phyloP scores from a whole-genome alignment of 2,888 invertebrate genomes.

The Patella depressa region DNA sequence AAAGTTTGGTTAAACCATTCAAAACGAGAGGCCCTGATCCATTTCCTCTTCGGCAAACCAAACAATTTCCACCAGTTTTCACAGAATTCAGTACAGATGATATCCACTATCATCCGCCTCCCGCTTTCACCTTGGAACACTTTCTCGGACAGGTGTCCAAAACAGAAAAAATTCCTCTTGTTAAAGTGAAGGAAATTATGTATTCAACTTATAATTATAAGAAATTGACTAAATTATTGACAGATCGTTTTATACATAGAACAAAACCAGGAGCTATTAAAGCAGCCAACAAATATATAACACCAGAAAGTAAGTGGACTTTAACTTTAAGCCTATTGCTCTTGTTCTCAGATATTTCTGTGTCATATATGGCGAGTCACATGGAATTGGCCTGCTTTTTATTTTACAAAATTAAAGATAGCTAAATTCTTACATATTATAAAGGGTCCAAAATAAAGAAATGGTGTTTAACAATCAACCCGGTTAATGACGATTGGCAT shows the following conservation, averaged over 20 bases:
- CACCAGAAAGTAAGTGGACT: slow-evolving; percentile 46
- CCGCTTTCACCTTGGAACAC: slow-evolving; percentile 64
- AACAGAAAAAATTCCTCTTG: slow-evolving; percentile 49
- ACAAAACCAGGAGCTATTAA: slow-evolving; percentile 27
- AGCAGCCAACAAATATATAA: slow-evolving; percentile 41
- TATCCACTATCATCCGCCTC: slow-evolving; percentile 53
- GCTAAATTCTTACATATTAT: too few relatives aligned
- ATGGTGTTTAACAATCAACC: too few relatives aligned
- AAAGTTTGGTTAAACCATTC: slow-evolving; percentile 58
- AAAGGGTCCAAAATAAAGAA: too few relatives aligned
- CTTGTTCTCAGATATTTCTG: too few relatives aligned
- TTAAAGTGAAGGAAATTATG: slow-evolving; percentile 51
- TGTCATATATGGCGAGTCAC: too few relatives aligned
- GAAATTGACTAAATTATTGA: slow-evolving; percentile 62
- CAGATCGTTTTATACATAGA: slow-evolving; percentile 40
- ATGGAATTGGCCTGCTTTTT: too few relatives aligned
- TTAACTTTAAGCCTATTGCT: too few relatives aligned
- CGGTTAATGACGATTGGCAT: too few relatives aligned
- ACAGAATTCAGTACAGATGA: slow-evolving; percentile 57
- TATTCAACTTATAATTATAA: slow-evolving; percentile 64
- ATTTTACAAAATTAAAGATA: too few relatives aligned
- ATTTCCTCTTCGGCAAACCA: slow-evolving; percentile 54
- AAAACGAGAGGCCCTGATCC: slow-evolving; percentile 63
- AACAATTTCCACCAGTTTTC: slow-evolving; percentile 47
- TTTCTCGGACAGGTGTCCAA: slow-evolving; percentile 61